Percentiles rank a stretch among this genome's conserved stretches.
Evolutionary conservation across 2,888 invertebrate species (phyloP).

Genomic region (Oscheius myriophilus): DNA sequence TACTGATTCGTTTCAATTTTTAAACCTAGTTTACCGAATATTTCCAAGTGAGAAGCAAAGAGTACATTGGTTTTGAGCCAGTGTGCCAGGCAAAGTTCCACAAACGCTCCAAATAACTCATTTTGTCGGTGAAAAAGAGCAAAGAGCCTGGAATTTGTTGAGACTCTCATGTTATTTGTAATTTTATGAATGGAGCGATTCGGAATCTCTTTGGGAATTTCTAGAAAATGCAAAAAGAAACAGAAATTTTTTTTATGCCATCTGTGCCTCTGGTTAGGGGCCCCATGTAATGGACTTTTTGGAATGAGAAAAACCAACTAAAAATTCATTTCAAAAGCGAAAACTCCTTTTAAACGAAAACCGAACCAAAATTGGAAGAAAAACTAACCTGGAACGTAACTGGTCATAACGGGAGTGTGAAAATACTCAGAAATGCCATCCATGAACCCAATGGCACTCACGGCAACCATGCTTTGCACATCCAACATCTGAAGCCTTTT

Average conservation of each 20-base stretch:
- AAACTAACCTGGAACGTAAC: constrained; percentile 27
- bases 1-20: background rate
- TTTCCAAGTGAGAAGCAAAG: constrained; percentile 14
- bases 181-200: too few species aligned
- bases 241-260: too few species aligned
- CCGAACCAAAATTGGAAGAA: too few species aligned
- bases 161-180: too few species aligned
- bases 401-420: constrained; percentile 26
- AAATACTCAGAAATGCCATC: constrained; percentile 13
- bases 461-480: constrained; percentile 3
- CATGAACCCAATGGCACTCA: constrained; percentile 28
- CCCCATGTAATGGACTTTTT: too few species aligned
- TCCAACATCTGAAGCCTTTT: constrained; percentile 12
- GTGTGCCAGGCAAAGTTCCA: constrained; percentile 26
- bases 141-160: constrained; percentile 24
- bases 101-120: constrained; percentile 24
- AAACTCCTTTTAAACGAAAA: too few species aligned
- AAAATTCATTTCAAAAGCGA: too few species aligned
- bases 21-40: constrained; percentile 2
- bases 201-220: too few species aligned
- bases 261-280: too few species aligned
- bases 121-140: constrained; percentile 21
- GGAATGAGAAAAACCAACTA: too few species aligned
- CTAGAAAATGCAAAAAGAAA: too few species aligned
- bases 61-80: constrained; percentile 9